Base-by-base conservation (phyloP, 2,888 invertebrate species). In the Megalurothrips usitatus region DNA sequence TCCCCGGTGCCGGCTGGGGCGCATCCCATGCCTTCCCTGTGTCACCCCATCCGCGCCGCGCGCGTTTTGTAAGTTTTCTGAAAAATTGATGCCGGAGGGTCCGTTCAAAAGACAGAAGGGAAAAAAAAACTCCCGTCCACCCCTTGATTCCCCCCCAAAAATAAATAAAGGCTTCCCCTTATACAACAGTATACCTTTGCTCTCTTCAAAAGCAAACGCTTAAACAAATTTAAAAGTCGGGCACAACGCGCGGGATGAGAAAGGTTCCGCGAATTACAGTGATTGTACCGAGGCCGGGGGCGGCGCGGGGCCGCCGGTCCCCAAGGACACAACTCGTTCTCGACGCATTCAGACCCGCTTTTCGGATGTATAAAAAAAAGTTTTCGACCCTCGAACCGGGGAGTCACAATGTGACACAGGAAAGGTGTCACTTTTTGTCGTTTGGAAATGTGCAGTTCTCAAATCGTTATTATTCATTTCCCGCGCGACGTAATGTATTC, bases 141-240 rank as follows among this genome's bases (percentile, higher is more conserved):
- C 34, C 34, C 34, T 6, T 43, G 34, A 43, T 43, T 43, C 34
- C n/a, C n/a, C n/a, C n/a, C n/a, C 2, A 43, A 43, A 43, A 43
- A 43, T 4, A 43, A 43, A 43, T 43, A n/a, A n/a, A n/a, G n/a
- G n/a, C n/a, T 6, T 43, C 34, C 34, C 6, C 34, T 43, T 6
- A n/a, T 43, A 43, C 34, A 52, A 52, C 52, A 52, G 12, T 52
- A 49, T 49, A 12, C 52, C 19, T 52, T 43, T 43, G 34, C 34
- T 43, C 34, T 43, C 34, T 52, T 17, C 12, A 58, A 58, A 58
- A 58, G n/a, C 17, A 58, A 8, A 58, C 11, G 58, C 10, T 75
- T 75, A 75, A 75, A 75, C 26, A 26, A 75, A 75, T 75, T 75
- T 75, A 75, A 75, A 75, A 75, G 23, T 75, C 26, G 68, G 23